These are phyloP conservation scores for Caenorhabditis japonica DNA, from an alignment of 2,888 invertebrate species.

Conservation along the genomic window DNA sequence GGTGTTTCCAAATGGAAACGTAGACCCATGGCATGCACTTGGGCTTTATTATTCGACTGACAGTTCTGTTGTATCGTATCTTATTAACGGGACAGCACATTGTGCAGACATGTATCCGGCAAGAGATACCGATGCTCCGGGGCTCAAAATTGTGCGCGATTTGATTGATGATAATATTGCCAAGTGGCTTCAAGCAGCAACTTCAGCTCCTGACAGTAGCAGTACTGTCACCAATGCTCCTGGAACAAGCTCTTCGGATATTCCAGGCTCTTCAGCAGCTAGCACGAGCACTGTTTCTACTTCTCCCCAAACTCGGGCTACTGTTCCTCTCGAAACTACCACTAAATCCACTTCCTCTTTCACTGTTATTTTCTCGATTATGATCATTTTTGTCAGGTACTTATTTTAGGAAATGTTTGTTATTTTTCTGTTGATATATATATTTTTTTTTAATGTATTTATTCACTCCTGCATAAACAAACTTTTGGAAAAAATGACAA, in stretches of 20 bases:
- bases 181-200: conserved; percentile 24
- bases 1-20: conserved; percentile 61
- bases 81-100: conserved; percentile 63
- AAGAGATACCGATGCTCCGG: conserved; percentile 48
- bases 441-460: too few species aligned
- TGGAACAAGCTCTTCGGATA: not conserved
- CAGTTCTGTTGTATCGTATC: conserved; percentile 31
- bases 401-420: conserved; percentile 15
- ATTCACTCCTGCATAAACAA: too few species aligned
- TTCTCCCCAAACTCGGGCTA: not conserved
- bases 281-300: not conserved
- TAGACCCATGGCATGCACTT: conserved; percentile 62
- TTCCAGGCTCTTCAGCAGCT: not conserved
- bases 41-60: conserved; percentile 38
- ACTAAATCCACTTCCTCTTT: conserved; percentile 20
- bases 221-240: not conserved
- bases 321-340: conserved; percentile 2
- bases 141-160: conserved; percentile 35
- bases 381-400: conserved; percentile 12
- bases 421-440: too few species aligned
- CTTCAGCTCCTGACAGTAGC: not conserved
- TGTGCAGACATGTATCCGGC: conserved; percentile 69
- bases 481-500: too few species aligned
- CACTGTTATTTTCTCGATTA: conserved; percentile 23
- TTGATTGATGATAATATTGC: conserved; percentile 40